A percentile compares a stretch with the other conserved stretches of the same genome.
Conservation (phyloP, 2,113 vertebrate species). For the Nettapus auritus region DNA sequence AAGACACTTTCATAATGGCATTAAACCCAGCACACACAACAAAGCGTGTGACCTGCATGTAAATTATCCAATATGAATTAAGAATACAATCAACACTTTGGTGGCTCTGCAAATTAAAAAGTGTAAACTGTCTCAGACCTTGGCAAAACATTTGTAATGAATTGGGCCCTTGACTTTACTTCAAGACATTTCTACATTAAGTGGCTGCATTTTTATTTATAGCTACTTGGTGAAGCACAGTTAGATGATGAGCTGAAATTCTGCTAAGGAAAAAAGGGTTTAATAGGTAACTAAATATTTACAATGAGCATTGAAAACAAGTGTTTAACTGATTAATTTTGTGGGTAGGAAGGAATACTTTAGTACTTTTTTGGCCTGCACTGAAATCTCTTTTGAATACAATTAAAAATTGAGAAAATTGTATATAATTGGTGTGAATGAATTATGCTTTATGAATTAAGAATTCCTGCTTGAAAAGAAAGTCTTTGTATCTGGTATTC, state of each 20-base stretch:
- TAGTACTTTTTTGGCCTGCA: neutral
- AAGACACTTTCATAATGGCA: neutral
- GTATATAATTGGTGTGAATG: neutral
- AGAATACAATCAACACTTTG: slow-evolving; percentile 15
- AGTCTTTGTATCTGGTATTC: neutral
- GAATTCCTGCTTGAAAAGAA: neutral
- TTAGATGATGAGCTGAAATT: neutral
- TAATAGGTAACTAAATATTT: neutral
- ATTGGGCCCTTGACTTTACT: neutral
- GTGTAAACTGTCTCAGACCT: neutral
- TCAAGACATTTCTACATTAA: neutral
- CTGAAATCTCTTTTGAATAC: neutral
- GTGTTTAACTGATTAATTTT: neutral
- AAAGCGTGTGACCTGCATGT: neutral
- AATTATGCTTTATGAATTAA: neutral
- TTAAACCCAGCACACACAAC: neutral
- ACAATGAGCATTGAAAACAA: neutral
- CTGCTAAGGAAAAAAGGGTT: neutral
- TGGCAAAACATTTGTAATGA: slow-evolving; percentile 28
- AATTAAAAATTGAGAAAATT: neutral
- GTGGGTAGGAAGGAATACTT: neutral
- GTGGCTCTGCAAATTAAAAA: neutral
- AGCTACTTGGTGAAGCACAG: neutral
- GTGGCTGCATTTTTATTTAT: neutral
- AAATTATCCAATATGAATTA: slow-evolving; percentile 8